Evolutionary conservation across 2,113 vertebrate species (phyloP).

Genomic region (Nothoprocta pentlandii): DNA sequence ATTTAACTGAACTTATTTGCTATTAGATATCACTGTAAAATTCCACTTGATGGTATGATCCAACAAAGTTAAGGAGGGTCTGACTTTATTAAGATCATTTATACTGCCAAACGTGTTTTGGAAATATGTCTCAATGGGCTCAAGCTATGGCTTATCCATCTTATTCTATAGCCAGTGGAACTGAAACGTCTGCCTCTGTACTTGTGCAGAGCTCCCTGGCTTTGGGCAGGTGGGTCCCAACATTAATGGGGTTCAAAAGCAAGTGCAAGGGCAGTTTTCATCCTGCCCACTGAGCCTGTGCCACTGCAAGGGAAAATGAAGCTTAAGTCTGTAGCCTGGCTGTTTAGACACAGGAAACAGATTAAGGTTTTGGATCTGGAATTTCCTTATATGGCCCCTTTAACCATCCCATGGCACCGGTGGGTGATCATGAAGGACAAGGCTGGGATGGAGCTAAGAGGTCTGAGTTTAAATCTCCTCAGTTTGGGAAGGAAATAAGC

Average conservation of each 20-base stretch:
- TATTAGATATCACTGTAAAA: background rate
- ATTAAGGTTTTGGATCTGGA: rapidly evolving
- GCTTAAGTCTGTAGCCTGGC: background rate
- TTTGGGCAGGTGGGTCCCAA: background rate
- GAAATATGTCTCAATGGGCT: background rate
- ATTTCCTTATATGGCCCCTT: background rate
- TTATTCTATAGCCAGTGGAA: background rate
- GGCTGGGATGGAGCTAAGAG: rapidly evolving
- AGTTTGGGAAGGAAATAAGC: background rate
- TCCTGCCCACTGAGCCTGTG: rapidly evolving
- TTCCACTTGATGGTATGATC: background rate
- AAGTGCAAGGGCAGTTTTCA: background rate
- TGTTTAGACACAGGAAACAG: background rate
- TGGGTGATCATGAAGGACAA: rapidly evolving
- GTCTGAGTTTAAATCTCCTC: rapidly evolving
- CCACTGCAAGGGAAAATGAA: background rate
- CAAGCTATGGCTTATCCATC: background rate
- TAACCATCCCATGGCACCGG: background rate
- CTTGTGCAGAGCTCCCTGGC: background rate
- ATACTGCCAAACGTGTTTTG: background rate
- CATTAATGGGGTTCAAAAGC: rapidly evolving
- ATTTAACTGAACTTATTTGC: background rate
- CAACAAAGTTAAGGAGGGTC: background rate
- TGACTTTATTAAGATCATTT: background rate
- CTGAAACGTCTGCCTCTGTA: background rate